Evolutionary conservation across 2,797 vertebrate genomes (phyloP).

Genomic region (Phalloptychus januarius): DNA sequence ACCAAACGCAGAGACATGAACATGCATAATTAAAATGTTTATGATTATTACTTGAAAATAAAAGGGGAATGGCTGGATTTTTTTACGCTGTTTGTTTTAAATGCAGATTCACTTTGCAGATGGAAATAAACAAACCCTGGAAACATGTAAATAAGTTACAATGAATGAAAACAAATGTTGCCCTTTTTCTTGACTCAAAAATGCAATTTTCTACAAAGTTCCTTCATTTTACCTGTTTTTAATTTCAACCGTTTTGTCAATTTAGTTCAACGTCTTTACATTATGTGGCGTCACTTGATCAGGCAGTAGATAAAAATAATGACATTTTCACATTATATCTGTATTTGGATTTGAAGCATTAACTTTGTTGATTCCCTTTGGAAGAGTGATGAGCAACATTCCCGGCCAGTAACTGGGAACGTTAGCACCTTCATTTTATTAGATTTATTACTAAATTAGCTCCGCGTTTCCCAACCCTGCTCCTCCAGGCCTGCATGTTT

Average conservation of each 20-base stretch:
- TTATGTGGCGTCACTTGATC: background rate
- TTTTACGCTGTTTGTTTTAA: background rate
- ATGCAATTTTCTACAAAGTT: background rate
- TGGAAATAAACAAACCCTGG: slow-evolving; percentile 11
- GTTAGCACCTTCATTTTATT: too few relatives aligned
- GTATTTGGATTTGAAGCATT: background rate
- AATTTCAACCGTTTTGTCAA: background rate
- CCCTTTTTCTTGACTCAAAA: background rate
- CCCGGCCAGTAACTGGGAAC: too few relatives aligned
- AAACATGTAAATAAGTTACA: slow-evolving; percentile 1
- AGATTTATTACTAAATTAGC: too few relatives aligned
- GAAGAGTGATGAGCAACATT: background rate
- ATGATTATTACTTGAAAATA: background rate
- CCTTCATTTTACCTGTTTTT: background rate
- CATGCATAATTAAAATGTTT: background rate
- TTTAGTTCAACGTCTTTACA: background rate
- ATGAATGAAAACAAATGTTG: background rate
- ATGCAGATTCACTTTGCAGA: slow-evolving; percentile 18
- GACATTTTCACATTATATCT: background rate
- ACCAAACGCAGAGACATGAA: slow-evolving; percentile 2
- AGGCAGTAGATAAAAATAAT: background rate
- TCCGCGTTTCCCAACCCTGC: too few relatives aligned
- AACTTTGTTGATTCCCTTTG: background rate
- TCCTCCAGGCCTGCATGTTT: too few relatives aligned
- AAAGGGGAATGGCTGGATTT: background rate